Evolutionary conservation across 2,888 invertebrate genomes (phyloP), one percentile per base, ranked within the genome.

Genomic region (Nemoura dubitans): DNA sequence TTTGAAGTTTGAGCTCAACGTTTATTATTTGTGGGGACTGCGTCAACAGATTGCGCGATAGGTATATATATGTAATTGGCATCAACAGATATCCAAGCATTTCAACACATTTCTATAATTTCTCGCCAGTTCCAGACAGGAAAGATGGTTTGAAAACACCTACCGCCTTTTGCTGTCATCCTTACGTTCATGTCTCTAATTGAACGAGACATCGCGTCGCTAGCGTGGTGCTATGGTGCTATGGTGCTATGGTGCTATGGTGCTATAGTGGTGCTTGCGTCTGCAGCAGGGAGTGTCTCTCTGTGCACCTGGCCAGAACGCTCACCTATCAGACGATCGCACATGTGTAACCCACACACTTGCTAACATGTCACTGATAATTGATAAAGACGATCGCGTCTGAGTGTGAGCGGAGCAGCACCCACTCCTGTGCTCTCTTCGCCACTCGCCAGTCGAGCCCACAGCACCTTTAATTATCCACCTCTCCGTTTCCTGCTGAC

Each of bases 351-450:
- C 59, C 59, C 59, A 59, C 59, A 59, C 59, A 59, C 59, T 59
- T 59, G 59, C 59, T 21, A 28, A 81, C 29, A 6, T 81, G 81
- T 81, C 81, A 81, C 81, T 81, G 81, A 81, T 81, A 81, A 81
- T 81, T 81, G 81, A 81, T 81, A 81, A 81, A 81, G 81, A 81
- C 81, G 81, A 81, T 81, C 81, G 81, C 27, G 27, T 81, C 81
- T 5, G 21, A 59, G 59, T 59, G 16, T 59, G 59, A 59, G 59
- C 59, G 21, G 59, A 21, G 7, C 78, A 10, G 78, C 28, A 27
- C 78, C 78, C 78, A 78, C 78, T 27, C 27, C 59, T 25, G 10
- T 78, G 27, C 25, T n/a, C 28, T 28, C 16, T 26, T 27, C 25
- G 6, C 78, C 7, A 36, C 25, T 26, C 78, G 2, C 0, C 10